Evolutionary conservation across 2,888 invertebrate genomes (phyloP), one percentile per base, ranked within the genome.

Genomic region (Trichogramma dendrolimi): DNA sequence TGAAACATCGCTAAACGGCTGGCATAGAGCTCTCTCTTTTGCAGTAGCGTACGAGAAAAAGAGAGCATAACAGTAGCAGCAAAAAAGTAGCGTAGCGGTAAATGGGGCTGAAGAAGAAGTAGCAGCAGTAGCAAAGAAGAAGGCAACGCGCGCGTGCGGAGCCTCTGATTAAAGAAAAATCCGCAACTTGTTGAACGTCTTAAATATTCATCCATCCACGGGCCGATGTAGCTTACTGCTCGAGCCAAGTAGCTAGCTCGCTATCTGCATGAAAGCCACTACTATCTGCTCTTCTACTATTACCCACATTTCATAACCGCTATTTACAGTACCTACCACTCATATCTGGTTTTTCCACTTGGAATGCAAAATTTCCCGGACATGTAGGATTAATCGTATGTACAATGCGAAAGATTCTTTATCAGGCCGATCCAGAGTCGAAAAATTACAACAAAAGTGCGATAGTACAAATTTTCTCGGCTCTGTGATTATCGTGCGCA

Each of bases 121-220:
- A 62, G 55, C 27, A 27, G 27, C 27, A 27, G 27, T 41, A 39
- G 54, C 42, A 48, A 55, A 52, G 55, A 27, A 27, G 27, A 27
- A 27, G 27, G 10, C 51, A 56, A 54, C 61, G 67, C 62, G 60
- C 55, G 55, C 55, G 56, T 6, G 6, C 47, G 50, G 40, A 46
- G 60, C 56, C 63, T n/a, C 66, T 68, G 71, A 71, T 71, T 72
- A 73, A 72, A 73, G 76, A 77, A 78, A 78, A 78, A 77, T 78
- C 75, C 75, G 74, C 78, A 76, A 78, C 78, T 78, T 78, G 78
- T 78, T 78, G 78, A 78, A 71, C 74, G 75, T 75, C 77, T 78
- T 76, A 77, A 77, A 77, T 77, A 78, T 78, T 78, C 76, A 77
- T 76, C 75, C 75, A 27, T 27, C 27, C 27, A 27, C 27, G 27